A percentile compares a stretch with the other conserved stretches of the same genome.
Evolutionary conservation across 2,888 invertebrate species (phyloP).

Genomic region (Aproaerema taeniolella): DNA sequence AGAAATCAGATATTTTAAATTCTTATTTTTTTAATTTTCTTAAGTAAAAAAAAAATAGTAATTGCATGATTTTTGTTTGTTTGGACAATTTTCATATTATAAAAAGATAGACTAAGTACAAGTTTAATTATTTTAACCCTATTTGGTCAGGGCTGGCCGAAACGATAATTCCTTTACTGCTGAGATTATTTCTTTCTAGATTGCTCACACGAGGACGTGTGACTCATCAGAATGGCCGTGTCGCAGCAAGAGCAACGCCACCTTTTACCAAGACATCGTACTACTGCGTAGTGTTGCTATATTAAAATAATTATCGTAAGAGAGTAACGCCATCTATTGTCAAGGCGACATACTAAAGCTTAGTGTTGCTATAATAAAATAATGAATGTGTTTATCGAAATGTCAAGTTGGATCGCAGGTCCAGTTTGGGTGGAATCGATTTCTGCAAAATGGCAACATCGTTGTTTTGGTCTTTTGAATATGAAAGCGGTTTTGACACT

Average conservation of each 20-base stretch:
- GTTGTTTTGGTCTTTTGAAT: background rate
- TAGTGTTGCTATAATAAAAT: background rate
- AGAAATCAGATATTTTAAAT: background rate
- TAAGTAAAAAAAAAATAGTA: no score
- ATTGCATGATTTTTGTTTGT: no score
- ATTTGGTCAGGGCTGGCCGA: background rate
- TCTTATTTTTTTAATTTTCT: background rate
- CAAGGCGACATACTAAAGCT: no score
- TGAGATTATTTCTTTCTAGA: background rate
- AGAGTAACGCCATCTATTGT: no score
- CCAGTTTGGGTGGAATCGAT: background rate
- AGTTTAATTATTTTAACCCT: background rate
- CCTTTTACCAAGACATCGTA: no score
- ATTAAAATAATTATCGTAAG: no score
- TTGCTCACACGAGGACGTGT: slow-evolving; percentile 3
- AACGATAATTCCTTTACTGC: background rate
- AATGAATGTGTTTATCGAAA: background rate
- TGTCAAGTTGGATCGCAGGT: no score
- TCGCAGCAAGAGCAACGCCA: background rate
- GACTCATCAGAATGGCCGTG: slow-evolving; percentile 5
- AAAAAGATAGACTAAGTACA: no score
- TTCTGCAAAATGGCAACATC: background rate
- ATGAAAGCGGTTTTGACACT: background rate
- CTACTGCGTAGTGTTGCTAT: no score
- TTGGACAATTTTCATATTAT: no score